Percentiles rank a stretch among this genome's conserved stretches.
Evolutionary conservation across 2,797 vertebrate species (phyloP).

Genomic region (Gallirallus australis): DNA sequence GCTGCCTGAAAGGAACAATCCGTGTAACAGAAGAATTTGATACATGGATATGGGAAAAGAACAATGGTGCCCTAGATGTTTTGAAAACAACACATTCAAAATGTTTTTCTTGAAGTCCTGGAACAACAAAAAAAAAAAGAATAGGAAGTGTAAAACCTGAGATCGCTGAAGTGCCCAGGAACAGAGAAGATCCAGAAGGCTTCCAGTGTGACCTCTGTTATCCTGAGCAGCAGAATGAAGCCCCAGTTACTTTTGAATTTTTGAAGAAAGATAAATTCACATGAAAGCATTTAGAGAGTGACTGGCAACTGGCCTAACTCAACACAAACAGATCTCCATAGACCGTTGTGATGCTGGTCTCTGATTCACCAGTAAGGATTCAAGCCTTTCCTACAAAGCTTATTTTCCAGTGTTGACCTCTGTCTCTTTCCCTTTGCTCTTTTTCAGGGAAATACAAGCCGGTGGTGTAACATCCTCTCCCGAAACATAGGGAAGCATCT

Average conservation of each 20-base stretch:
- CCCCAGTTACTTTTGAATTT: neutral
- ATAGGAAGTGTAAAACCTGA: neutral
- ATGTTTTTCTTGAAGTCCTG: neutral
- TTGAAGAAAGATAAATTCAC: neutral
- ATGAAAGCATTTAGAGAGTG: neutral
- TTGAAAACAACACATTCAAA: neutral
- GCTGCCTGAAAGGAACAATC: conserved; percentile 4
- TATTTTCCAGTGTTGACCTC: neutral
- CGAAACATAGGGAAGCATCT: neutral
- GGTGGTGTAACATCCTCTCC: neutral
- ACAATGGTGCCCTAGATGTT: neutral
- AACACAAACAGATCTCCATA: neutral
- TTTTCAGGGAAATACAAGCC: neutral
- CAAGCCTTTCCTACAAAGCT: neutral
- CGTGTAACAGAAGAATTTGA: neutral
- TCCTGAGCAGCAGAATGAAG: neutral
- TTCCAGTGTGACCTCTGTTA: neutral
- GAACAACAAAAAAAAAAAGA: neutral
- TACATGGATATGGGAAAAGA: neutral
- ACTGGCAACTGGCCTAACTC: neutral
- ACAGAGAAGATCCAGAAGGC: neutral
- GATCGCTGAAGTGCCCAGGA: neutral
- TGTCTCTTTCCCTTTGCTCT: neutral
- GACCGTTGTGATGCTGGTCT: neutral
- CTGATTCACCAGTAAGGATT: neutral